Evolutionary conservation across 2,888 invertebrate genomes (phyloP).

Genomic region (Harpalus rufipes): DNA sequence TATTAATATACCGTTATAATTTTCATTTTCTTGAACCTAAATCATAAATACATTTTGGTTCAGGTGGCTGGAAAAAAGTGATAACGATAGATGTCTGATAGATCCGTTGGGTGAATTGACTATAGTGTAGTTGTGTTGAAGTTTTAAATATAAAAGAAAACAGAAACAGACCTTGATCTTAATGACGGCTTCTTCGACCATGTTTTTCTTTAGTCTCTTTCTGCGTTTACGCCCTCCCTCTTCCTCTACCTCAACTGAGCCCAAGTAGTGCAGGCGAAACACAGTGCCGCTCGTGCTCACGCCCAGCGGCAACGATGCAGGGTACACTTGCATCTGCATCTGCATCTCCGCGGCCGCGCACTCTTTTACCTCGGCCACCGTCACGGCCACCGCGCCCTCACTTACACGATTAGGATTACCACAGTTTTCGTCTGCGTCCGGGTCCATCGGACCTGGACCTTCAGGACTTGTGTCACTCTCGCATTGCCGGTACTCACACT

Average conservation of each 20-base stretch:
- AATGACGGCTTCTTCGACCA: slow-evolving; percentile 92
- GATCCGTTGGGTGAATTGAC: not conserved
- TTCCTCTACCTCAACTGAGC: slow-evolving; percentile 92
- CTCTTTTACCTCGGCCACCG: slow-evolving; percentile 66
- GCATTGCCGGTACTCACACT: slow-evolving; percentile 73
- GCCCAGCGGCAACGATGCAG: slow-evolving; percentile 75
- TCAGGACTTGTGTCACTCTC: slow-evolving; percentile 74
- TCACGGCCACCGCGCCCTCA: slow-evolving; percentile 53
- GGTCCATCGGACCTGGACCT: slow-evolving; percentile 69
- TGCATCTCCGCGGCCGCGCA: slow-evolving; percentile 69
- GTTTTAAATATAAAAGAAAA: slow-evolving; percentile 15
- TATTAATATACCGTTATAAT: too few species aligned
- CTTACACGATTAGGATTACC: slow-evolving; percentile 35
- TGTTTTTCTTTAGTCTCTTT: slow-evolving; percentile 90
- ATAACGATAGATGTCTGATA: not conserved
- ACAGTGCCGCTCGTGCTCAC: slow-evolving; percentile 84
- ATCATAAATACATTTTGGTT: too few species aligned
- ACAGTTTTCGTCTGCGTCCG: not conserved
- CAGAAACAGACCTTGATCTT: slow-evolving; percentile 87
- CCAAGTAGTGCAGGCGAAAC: slow-evolving; percentile 90
- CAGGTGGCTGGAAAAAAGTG: too few species aligned
- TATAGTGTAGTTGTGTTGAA: not conserved
- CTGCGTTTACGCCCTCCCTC: slow-evolving; percentile 85
- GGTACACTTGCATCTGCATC: slow-evolving; percentile 68
- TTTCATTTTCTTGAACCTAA: too few species aligned